phyloP scores from a whole-genome alignment of 2,113 vertebrate genomes.

The Oceanites oceanicus region DNA sequence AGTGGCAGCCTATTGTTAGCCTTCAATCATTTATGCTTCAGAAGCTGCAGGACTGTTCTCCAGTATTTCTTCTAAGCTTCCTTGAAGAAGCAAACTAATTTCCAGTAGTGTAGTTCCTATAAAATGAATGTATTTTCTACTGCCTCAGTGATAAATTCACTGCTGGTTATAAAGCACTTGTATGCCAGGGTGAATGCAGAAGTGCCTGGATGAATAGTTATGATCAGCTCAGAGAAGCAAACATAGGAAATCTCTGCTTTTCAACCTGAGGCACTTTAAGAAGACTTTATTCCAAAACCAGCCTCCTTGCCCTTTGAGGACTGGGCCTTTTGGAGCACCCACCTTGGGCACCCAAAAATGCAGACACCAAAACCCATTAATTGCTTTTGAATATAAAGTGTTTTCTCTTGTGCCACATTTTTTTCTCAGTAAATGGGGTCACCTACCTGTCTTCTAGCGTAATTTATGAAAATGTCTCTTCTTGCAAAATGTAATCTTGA shows the following conservation, averaged over 20 bases:
- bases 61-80: background rate
- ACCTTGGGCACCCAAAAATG: background rate
- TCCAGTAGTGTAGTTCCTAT: background rate
- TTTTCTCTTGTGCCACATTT: background rate
- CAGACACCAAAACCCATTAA: background rate
- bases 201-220: background rate
- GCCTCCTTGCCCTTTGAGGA: background rate
- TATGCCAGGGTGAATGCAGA: background rate
- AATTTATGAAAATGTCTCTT: background rate
- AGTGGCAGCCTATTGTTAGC: background rate
- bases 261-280: background rate
- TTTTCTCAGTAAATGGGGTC: background rate
- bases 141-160: background rate
- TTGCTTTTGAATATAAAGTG: background rate
- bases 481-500: background rate
- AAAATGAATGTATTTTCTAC: background rate
- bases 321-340: background rate
- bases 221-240: background rate
- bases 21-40: background rate
- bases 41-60: background rate
- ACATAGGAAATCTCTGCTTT: background rate
- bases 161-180: rapidly evolving
- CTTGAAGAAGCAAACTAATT: background rate
- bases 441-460: background rate
- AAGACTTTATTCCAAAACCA: background rate